Conservation (phyloP, 2,888 invertebrate species). For the Oligia latruncula region DNA sequence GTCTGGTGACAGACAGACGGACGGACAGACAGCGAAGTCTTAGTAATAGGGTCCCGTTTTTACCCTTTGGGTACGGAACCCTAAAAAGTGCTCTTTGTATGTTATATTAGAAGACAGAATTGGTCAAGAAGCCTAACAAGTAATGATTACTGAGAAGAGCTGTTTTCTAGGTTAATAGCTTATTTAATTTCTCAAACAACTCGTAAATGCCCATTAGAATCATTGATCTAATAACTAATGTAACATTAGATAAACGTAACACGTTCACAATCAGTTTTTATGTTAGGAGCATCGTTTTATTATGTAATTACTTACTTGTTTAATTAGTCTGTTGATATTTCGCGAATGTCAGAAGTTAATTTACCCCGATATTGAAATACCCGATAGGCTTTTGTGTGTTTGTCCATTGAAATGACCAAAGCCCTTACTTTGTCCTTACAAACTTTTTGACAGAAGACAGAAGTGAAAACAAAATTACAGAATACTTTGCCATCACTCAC, state of each 20-base stretch:
- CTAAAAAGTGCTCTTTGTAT: no score
- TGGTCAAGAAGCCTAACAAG: constrained; percentile 2
- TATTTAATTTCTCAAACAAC: constrained; percentile 34
- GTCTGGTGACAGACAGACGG: no score
- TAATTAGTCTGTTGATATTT: constrained; percentile 31
- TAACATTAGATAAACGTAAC: constrained; percentile 39
- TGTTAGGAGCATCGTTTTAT: constrained; percentile 21
- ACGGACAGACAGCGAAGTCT: no score
- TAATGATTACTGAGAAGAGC: constrained; percentile 25
- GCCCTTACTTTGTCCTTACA: not conserved
- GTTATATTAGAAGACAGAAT: not conserved
- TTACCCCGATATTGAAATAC: not conserved
- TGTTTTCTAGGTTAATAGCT: constrained; percentile 48
- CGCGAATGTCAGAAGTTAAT: constrained; percentile 27
- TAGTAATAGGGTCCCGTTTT: no score
- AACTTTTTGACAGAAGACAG: not conserved
- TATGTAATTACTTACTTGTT: constrained; percentile 37
- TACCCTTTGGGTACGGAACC: no score
- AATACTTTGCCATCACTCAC: no score
- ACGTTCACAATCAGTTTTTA: constrained; percentile 21
- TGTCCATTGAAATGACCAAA: not conserved
- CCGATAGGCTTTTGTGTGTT: not conserved
- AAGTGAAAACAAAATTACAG: no score
- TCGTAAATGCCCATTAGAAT: constrained; percentile 51
- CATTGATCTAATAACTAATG: constrained; percentile 32